Conservation (phyloP, 2,888 invertebrate species). For the Drosophila acutilabella region DNA sequence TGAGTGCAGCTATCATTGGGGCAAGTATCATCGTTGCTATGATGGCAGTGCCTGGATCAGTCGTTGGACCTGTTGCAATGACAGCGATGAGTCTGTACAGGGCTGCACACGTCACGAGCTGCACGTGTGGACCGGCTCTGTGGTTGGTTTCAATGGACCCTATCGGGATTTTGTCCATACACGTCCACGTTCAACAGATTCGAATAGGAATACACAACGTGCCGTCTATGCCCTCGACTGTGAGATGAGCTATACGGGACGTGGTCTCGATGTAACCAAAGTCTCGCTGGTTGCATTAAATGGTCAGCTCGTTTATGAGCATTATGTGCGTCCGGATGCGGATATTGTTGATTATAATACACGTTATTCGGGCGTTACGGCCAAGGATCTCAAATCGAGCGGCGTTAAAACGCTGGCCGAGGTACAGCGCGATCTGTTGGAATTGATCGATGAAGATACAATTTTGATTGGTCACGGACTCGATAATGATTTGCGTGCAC, state of each 20-base stretch:
- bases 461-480: constrained; percentile 98
- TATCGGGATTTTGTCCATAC: constrained; percentile 89
- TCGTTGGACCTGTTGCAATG: constrained; percentile 88
- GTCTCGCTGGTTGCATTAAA: constrained; percentile 93
- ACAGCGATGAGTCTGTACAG: constrained; percentile 76
- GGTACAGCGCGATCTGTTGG: constrained; percentile 94
- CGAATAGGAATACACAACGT: neutral
- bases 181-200: constrained; percentile 56
- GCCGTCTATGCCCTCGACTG: constrained; percentile 95
- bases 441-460: constrained; percentile 92
- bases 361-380: constrained; percentile 96
- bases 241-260: constrained; percentile 97
- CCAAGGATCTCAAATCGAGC: constrained; percentile 87
- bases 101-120: constrained; percentile 89
- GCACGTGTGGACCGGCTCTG: constrained; percentile 92
- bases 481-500: constrained; percentile 95
- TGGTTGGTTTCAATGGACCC: constrained; percentile 90
- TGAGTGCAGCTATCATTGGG: constrained; percentile 95
- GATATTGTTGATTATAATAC: constrained; percentile 97
- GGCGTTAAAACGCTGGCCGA: constrained; percentile 89
- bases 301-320: constrained; percentile 92
- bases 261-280: constrained; percentile 94
- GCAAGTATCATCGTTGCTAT: constrained; percentile 87
- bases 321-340: constrained; percentile 92
- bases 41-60: constrained; percentile 35